A percentile compares a stretch with the other conserved stretches of the same genome.
phyloP scores from a whole-genome alignment of 2,797 vertebrate species.

The Borostomias antarcticus region DNA sequence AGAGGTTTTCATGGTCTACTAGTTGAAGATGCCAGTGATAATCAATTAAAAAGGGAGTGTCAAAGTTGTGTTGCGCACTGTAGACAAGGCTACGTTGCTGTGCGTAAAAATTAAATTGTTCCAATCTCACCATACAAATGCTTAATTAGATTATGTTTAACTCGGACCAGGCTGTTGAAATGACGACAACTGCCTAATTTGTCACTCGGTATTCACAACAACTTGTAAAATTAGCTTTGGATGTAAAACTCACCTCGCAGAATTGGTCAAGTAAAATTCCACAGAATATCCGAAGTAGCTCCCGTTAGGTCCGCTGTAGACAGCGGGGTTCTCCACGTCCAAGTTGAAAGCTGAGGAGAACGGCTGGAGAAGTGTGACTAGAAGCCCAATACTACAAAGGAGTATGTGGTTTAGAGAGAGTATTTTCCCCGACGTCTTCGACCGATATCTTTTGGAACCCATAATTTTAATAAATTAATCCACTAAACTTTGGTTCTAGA shows the following conservation, averaged over 20 bases:
- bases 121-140: background rate
- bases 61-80: background rate
- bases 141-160: background rate
- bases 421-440: slow-evolving; percentile 53
- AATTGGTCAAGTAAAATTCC: slow-evolving; percentile 87
- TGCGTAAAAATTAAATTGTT: background rate
- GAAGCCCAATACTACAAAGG: slow-evolving; percentile 53
- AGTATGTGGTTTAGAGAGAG: slow-evolving; percentile 40
- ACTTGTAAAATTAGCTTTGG: background rate
- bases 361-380: slow-evolving; percentile 49
- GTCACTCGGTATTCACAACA: background rate
- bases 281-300: slow-evolving; percentile 91
- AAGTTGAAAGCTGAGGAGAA: slow-evolving; percentile 84
- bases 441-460: slow-evolving; percentile 59
- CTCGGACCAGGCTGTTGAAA: background rate
- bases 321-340: slow-evolving; percentile 81
- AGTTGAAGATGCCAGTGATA: too few species aligned
- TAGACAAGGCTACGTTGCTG: too few species aligned
- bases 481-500: slow-evolving; percentile 35
- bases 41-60: too few species aligned
- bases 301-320: slow-evolving; percentile 82
- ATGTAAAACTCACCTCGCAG: slow-evolving; percentile 76
- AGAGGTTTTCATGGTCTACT: background rate
- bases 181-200: background rate
- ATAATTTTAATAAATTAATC: slow-evolving; percentile 60